Evolutionary conservation across 2,797 vertebrate genomes (phyloP).

Genomic region (Craterocephalus amniculus): DNA sequence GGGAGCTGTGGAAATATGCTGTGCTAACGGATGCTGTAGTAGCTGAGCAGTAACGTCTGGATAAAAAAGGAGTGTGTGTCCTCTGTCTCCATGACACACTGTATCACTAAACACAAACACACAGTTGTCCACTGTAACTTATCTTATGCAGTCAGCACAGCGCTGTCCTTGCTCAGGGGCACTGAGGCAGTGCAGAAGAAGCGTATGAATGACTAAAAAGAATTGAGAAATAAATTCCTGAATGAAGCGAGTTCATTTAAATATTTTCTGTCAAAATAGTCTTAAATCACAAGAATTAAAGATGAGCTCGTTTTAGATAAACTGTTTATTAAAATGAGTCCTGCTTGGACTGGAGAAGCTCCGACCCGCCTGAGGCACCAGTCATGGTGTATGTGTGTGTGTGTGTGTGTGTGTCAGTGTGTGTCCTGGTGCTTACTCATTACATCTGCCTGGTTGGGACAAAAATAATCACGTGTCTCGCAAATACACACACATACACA

Average conservation of each 20-base stretch:
- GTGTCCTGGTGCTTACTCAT: constrained; percentile 48
- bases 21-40: too few species aligned
- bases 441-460: constrained; percentile 56
- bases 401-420: constrained; percentile 1
- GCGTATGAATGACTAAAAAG: not conserved
- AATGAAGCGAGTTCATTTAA: not conserved
- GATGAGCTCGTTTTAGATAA: not conserved
- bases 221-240: not conserved
- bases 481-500: constrained; percentile 12
- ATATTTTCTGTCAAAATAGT: not conserved
- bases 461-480: constrained; percentile 39
- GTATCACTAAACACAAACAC: not conserved
- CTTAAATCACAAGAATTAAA: too few species aligned
- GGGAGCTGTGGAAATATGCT: not conserved
- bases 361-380: constrained; percentile 2
- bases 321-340: constrained; percentile 2
- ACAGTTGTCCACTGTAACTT: not conserved
- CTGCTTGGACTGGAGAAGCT: not conserved
- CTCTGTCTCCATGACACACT: not conserved
- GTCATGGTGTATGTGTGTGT: not conserved
- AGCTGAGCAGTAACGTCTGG: too few species aligned
- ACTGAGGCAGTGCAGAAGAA: constrained; percentile 10
- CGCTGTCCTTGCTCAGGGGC: constrained; percentile 40
- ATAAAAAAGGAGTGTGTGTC: too few species aligned
- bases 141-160: constrained; percentile 21